Evolutionary conservation across 2,888 invertebrate genomes (phyloP), one percentile per base, ranked within the genome.

Genomic region (Hirtodrosophila duncani): DNA sequence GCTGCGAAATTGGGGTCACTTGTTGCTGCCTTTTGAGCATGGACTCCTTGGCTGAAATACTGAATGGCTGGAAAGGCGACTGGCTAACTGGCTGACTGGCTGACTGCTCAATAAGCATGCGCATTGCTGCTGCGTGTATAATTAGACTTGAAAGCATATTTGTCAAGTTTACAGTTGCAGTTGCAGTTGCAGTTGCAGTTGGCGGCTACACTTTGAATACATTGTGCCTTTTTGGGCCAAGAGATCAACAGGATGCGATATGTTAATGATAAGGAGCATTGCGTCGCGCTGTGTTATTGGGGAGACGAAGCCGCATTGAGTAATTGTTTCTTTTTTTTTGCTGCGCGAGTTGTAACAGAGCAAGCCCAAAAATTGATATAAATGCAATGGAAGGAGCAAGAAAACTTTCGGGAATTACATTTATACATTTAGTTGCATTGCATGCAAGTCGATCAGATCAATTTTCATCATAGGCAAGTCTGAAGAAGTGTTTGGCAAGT

Each of bases 121-220:
- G 20, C 13, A 27, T 39, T 23, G 52, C 52, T 49, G 31, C 53
- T 48, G 61, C 42, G 43, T 62, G 51, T 75, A 74, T 81, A 75
- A 75, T 75, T 78, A 81, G 67, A 63, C 38, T 67, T 59, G 79
- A 74, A 78, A 78, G 81, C 67, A 61, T 67, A 75, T 75, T 75
- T 75, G 75, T 75, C 79, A 81, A 78, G 79, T 78, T 64, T 44
- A 30, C 16, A 24, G 39, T n/a, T 41, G 24, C 38, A 33, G 37
- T 27, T 31, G 26, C 21, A 26, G 53, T 36, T 37, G 30, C 18
- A 31, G n/a, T n/a, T n/a, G n/a, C n/a, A n/a, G 55, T 61, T 55
- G 61, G 68, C 45, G 42, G 39, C 31, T 50, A 44, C 46, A 49
- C 11, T 26, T 53, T 29, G 52, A 51, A 45, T 57, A 39, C 46